Evolutionary conservation across 2,113 vertebrate species (phyloP).

Genomic region (Eudyptes chrysolophus): DNA sequence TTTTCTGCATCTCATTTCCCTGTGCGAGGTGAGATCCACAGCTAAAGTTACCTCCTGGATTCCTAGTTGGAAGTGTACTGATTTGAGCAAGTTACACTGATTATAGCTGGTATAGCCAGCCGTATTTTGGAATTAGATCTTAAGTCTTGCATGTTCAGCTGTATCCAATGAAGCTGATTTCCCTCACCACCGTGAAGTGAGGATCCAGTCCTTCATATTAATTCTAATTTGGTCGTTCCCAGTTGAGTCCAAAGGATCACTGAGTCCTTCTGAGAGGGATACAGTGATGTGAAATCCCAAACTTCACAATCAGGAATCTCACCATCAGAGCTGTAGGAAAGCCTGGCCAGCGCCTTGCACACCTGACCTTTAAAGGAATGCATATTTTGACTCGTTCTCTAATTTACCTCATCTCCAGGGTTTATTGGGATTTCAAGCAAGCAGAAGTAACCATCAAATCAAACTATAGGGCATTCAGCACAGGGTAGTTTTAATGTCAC

Average conservation of each 20-base stretch:
- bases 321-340: not conserved
- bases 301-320: not conserved
- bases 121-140: not conserved
- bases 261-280: not conserved
- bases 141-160: not conserved
- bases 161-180: too few relatives aligned
- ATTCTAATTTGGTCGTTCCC: not conserved
- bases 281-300: not conserved
- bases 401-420: not conserved
- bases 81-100: rapidly evolving
- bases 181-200: not conserved
- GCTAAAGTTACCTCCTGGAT: rapidly evolving
- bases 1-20: not conserved
- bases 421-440: not conserved
- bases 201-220: not conserved
- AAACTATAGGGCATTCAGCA: not conserved
- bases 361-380: not conserved
- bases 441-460: not conserved
- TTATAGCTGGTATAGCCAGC: not conserved
- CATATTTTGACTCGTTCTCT: not conserved
- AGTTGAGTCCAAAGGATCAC: not conserved
- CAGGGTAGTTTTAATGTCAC: not conserved
- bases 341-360: not conserved
- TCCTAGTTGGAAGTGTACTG: not conserved
- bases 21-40: not conserved